These are phyloP conservation scores for Myiotriccus ornatus DNA, from an alignment of 2,797 vertebrate species.

Conservation along the genomic window DNA sequence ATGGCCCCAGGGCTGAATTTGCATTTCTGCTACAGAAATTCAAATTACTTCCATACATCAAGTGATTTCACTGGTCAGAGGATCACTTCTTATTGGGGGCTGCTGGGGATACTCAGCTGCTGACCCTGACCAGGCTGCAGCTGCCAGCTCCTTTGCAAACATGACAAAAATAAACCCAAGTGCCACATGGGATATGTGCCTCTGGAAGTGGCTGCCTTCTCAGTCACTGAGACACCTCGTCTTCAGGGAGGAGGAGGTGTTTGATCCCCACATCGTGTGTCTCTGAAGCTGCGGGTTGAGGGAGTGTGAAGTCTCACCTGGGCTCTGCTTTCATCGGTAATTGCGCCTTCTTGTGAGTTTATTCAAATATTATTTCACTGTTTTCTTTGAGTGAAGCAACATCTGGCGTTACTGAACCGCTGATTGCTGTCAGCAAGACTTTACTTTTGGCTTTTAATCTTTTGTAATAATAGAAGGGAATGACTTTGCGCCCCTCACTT, in stretches of 20 bases:
- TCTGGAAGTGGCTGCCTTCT: background rate
- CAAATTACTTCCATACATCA: background rate
- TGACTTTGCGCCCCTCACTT: background rate
- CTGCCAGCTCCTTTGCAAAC: background rate
- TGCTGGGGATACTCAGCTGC: background rate
- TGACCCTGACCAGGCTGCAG: background rate
- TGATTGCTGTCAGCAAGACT: background rate
- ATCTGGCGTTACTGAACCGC: background rate
- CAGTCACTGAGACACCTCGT: background rate
- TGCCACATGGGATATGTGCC: fast-evolving
- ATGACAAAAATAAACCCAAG: background rate
- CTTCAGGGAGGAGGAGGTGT: background rate
- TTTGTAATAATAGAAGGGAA: background rate
- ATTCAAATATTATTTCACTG: background rate
- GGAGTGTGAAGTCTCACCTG: background rate
- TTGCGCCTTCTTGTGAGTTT: background rate
- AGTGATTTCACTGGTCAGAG: background rate
- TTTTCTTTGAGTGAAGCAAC: background rate
- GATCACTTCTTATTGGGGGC: background rate
- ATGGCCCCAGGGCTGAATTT: constrained; percentile 14
- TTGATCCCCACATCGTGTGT: background rate
- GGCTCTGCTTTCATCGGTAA: fast-evolving
- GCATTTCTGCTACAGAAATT: constrained; percentile 35
- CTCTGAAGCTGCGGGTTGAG: background rate
- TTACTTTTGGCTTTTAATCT: background rate